A percentile compares a stretch with the other conserved stretches of the same genome.
phyloP scores from a whole-genome alignment of 2,113 vertebrate species.

The Psilopsiagon aurifrons region DNA sequence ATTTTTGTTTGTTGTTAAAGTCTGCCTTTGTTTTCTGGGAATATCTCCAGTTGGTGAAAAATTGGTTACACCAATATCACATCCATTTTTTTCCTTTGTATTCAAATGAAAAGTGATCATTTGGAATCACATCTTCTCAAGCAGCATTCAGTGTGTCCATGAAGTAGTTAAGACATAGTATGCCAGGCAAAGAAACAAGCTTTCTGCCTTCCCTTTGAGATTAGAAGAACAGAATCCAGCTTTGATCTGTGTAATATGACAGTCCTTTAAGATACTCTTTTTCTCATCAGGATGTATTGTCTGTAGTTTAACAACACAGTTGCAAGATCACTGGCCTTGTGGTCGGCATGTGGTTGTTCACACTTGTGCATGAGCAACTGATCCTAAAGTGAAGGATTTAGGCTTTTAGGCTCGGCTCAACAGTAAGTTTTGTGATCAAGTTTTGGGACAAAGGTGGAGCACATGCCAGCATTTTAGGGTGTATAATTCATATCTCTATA shows the following conservation, averaged over 20 bases:
- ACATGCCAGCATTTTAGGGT: neutral
- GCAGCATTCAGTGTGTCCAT: neutral
- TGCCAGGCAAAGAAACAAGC: neutral
- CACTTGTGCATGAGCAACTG: neutral
- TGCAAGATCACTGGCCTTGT: neutral
- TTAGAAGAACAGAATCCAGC: neutral
- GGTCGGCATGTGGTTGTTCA: neutral
- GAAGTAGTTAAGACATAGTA: neutral
- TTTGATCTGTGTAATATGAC: neutral
- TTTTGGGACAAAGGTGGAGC: neutral
- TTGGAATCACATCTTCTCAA: neutral
- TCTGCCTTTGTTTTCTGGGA: neutral
- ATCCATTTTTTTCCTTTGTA: neutral
- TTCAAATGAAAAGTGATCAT: neutral
- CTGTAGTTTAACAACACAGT: neutral
- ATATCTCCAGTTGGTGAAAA: neutral
- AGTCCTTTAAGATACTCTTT: neutral
- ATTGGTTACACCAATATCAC: neutral
- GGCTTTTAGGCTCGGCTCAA: neutral
- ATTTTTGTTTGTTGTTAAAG: neutral
- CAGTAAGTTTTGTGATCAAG: neutral
- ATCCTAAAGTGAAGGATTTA: neutral
- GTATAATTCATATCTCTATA: neutral
- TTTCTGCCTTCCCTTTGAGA: neutral
- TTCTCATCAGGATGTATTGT: neutral